Evolutionary conservation across 2,888 invertebrate genomes (phyloP), one percentile per base, ranked within the genome.

Genomic region (Asteroscopus sphinx): DNA sequence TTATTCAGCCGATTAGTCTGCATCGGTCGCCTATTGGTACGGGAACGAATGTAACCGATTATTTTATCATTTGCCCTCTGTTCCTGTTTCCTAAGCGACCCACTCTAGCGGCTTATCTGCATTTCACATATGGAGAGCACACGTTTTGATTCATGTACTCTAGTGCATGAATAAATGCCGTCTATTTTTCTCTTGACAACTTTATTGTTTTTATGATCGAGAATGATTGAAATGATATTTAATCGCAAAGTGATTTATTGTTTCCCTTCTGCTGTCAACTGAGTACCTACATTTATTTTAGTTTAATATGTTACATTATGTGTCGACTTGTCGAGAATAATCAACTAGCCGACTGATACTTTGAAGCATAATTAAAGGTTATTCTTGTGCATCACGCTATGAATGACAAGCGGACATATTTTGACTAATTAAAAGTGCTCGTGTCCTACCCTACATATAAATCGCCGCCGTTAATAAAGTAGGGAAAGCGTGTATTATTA

Each of bases 1-100:
- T 79, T 65, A 82, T 85, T 84, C 77, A 70, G 80, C 68, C 80
- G 80, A 82, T 82, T 79, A 80, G 75, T 64, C 68, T 72, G 78
- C 72, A 71, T 68, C 73, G 67, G 58, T 48, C 70, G 68, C 45
- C 71, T 71, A 76, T 79, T 80, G 76, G 66, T 73, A 72, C 59
- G 68, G 76, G 76, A 69, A 68, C 57, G 60, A 58, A 53, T 52
- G 64, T 52, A 53, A 54, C 54, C 66, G 67, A 79, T 75, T 71
- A 66, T 65, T 63, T 69, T 62, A 64, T 74, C 76, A 48, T 60
- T 46, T 62, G 66, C 61, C 49, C 59, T 51, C 67, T 51, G 67
- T 71, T 75, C 69, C 64, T 68, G 73, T 71, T 76, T 64, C 58
- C 46, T 53, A 68, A 62, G 55, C 60, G 66, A 65, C 68, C 46